phyloP scores from a whole-genome alignment of 2,797 vertebrate species.

The Schizothorax lantsangensis region DNA sequence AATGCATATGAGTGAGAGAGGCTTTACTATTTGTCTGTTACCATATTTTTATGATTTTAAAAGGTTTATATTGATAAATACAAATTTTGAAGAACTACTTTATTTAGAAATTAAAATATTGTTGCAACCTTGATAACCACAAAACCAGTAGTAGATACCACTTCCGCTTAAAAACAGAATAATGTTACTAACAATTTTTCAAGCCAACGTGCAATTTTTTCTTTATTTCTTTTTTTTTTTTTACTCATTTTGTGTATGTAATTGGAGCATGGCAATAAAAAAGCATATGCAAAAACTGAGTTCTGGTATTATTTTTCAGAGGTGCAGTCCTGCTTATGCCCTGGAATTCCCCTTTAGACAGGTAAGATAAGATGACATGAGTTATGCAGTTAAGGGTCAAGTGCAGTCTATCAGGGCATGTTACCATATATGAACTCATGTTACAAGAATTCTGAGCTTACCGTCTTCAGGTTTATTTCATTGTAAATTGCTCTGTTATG shows the following conservation, averaged over 20 bases:
- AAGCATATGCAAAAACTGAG: constrained; percentile 53
- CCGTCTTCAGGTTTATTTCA: background rate
- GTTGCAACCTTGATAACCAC: background rate
- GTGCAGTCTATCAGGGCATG: background rate
- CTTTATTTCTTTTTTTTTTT: constrained; percentile 45
- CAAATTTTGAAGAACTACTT: background rate
- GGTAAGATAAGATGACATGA: constrained; percentile 13
- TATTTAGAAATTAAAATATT: background rate
- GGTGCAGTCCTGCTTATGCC: too few species aligned
- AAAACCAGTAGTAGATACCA: constrained; percentile 35
- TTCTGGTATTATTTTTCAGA: background rate
- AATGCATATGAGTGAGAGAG: constrained; percentile 1
- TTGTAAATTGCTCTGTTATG: background rate
- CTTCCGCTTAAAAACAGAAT: constrained; percentile 30
- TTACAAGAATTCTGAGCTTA: background rate
- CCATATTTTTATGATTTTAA: constrained; percentile 34
- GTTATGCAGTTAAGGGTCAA: background rate
- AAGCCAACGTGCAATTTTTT: constrained; percentile 54
- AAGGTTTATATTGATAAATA: constrained; percentile 7
- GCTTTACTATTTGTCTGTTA: constrained; percentile 25
- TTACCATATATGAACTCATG: background rate
- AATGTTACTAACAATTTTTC: constrained; percentile 47
- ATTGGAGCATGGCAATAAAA: constrained; percentile 59
- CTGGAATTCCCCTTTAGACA: constrained; percentile 1
- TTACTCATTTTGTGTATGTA: constrained; percentile 66